A percentile compares a stretch with the other conserved stretches of the same genome.
Conservation (phyloP, 2,888 invertebrate genomes). For the Zygaena filipendulae region DNA sequence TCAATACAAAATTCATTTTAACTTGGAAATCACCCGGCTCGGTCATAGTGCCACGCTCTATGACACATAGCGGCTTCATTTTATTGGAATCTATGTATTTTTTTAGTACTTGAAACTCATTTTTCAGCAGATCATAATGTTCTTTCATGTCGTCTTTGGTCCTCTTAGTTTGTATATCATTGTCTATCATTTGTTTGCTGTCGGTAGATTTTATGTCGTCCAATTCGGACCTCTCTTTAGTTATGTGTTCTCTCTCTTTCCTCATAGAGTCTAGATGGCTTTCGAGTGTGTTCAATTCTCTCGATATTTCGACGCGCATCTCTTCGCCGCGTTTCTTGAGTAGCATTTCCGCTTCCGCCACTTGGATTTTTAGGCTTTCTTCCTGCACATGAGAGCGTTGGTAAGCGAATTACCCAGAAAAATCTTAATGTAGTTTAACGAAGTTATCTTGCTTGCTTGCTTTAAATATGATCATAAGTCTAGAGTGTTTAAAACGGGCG, state of each 20-base stretch:
- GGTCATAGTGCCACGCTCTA: slow-evolving; percentile 33
- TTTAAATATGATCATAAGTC: too few relatives aligned
- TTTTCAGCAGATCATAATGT: slow-evolving; percentile 33
- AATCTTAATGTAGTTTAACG: too few relatives aligned
- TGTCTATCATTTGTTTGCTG: slow-evolving; percentile 12
- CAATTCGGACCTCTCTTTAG: slow-evolving; percentile 30
- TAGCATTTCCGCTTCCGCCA: slow-evolving; percentile 35
- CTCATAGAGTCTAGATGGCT: slow-evolving; percentile 35
- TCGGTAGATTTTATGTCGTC: slow-evolving; percentile 21
- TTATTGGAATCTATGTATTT: slow-evolving; percentile 30
- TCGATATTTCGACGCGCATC: slow-evolving; percentile 40
- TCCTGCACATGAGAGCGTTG: slow-evolving; percentile 43
- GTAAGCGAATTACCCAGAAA: too few relatives aligned
- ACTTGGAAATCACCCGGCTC: slow-evolving; percentile 22
- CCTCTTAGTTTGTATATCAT: slow-evolving; percentile 5
- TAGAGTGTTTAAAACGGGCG: too few relatives aligned
- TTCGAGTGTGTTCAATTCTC: slow-evolving; percentile 37
- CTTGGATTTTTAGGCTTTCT: slow-evolving; percentile 33
- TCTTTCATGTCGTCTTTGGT: slow-evolving; percentile 24
- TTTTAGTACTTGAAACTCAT: slow-evolving; percentile 32
- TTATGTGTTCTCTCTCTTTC: slow-evolving; percentile 35
- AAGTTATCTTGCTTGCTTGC: too few relatives aligned
- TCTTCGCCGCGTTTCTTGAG: slow-evolving; percentile 40
- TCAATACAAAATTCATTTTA: slow-evolving; percentile 23
- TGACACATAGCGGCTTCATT: slow-evolving; percentile 26